Evolutionary conservation across 2,113 vertebrate species (phyloP), one percentile per base, ranked within the genome.

Genomic region (Pseudonaja textilis): DNA sequence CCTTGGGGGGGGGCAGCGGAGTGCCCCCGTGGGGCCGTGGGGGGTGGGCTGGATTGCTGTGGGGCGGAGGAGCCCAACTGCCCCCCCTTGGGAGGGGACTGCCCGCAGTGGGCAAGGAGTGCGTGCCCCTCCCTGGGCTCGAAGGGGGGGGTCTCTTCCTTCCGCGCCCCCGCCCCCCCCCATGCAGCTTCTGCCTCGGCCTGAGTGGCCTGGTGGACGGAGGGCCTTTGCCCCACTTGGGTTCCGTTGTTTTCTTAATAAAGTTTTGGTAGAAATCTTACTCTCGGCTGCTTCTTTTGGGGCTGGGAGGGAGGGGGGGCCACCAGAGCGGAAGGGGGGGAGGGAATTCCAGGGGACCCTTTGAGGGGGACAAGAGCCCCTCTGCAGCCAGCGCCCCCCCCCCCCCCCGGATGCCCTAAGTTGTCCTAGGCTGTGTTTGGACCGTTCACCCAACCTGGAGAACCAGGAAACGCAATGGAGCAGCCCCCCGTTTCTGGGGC

Each of bases 171-270:
- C n/a, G n/a, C n/a, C n/a, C 5, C 18, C 54, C 42, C 6, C 42
- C 6, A 56, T 93, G 59, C 94, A 26, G 7, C 20, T 88, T 39
- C 39, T 57, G 61, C 87, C 89, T 89, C 56, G 25, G 26, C 69
- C 88, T n/a, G 64, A 29, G 69, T 26, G 92, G 55, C 20, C n/a
- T n/a, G n/a, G 89, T 89, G 47, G 54, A 85, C 6, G 69, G 69
- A 0, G 34, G 0, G 93, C 93, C 97, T n/a, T n/a, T 3, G 5
- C 87, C 61, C 94, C 6, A 7, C 26, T 93, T 94, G 96, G 94
- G 95, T 97, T 96, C 93, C 95, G 42, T 91, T 94, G 95, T 96
- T 97, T 97, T 95, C 95, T 97, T 96, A 97, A 97, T 96, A 92
- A 97, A 96, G 93, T 97, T 96, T 97, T 97, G 95, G 96, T 95